Evolutionary conservation across 2,888 invertebrate genomes (phyloP), one percentile per base, ranked within the genome.

Genomic region (Polyommatus icarus): DNA sequence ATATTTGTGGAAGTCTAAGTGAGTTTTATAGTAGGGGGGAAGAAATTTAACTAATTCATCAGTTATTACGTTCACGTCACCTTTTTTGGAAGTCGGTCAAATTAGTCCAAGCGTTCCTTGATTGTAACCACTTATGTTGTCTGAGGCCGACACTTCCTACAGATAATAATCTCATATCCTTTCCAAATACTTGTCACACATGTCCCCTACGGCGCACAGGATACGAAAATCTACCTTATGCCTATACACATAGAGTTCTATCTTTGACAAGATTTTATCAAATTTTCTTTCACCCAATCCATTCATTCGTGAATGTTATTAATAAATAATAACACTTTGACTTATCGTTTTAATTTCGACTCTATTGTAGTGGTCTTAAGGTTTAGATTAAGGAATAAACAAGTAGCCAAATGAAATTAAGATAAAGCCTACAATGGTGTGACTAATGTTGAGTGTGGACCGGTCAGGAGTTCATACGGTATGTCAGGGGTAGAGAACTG

Each of bases 391-490:
- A 46, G 46, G 54, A 79, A 79, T 77, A 20, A 20, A 72, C 50
- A 77, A 78, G 79, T 79, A 85, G 87, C 84, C 92, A 92, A 93
- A 93, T 93, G 90, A 93, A 93, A 93, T 93, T 93, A 93, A 93
- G 93, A 93, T 93, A 93, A 92, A 91, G 91, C 90, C 86, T 85
- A 85, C 85, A 85, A 87, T 92, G 91, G 91, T 89, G 89, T 92
- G 92, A 92, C 92, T 91, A 92, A 92, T 89, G 82, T 92, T 91
- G 54, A 85, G 87, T 67, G 29, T 32, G 67, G 67, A 67, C 67
- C 67, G 67, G 67, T 80, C 79, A 54, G 29, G 76, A 76, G 76
- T 80, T 79, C 79, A 78, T 78, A 80, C 79, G 80, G 77, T 76
- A 78, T 77, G 80, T 79, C 29, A 46, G 50, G 8, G 75, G 8